A percentile compares a stretch with the other conserved stretches of the same genome.
These are phyloP conservation scores for Alligator sinensis DNA, from an alignment of 2,113 vertebrate species.

Conservation along the genomic window DNA sequence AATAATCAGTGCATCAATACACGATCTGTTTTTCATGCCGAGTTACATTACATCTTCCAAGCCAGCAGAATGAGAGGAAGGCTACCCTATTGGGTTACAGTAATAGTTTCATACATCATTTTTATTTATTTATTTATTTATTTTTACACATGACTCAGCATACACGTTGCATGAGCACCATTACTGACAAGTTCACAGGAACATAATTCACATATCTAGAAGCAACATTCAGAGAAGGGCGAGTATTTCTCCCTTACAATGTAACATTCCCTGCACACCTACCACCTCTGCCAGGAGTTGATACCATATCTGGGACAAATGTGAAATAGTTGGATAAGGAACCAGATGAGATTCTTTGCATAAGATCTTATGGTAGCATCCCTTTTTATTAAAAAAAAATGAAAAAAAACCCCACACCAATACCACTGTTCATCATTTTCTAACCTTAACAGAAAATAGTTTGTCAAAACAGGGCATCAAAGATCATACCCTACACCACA, in stretches of 20 bases:
- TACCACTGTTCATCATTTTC: background rate
- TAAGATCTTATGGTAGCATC: background rate
- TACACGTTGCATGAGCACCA: background rate
- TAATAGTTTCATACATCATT: constrained; percentile 34
- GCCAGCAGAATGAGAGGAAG: constrained; percentile 34
- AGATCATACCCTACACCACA: too few relatives aligned
- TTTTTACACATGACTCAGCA: background rate
- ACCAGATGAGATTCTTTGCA: background rate
- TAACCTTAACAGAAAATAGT: background rate
- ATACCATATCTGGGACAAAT: background rate
- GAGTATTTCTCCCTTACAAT: background rate
- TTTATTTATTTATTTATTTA: too few relatives aligned
- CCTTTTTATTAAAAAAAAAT: background rate
- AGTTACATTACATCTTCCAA: constrained; percentile 45
- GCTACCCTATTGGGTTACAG: background rate
- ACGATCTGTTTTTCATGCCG: constrained; percentile 52
- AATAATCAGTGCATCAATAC: constrained; percentile 46
- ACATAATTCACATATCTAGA: constrained; percentile 17
- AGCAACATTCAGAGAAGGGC: background rate
- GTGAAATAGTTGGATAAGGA: background rate
- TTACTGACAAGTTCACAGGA: background rate
- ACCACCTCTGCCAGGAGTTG: background rate
- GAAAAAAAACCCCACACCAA: too few relatives aligned
- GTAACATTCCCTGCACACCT: background rate
- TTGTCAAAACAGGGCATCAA: background rate